These are phyloP conservation scores for Elgaria multicarinata DNA, from an alignment of 2,113 vertebrate species.

Conservation along the genomic window DNA sequence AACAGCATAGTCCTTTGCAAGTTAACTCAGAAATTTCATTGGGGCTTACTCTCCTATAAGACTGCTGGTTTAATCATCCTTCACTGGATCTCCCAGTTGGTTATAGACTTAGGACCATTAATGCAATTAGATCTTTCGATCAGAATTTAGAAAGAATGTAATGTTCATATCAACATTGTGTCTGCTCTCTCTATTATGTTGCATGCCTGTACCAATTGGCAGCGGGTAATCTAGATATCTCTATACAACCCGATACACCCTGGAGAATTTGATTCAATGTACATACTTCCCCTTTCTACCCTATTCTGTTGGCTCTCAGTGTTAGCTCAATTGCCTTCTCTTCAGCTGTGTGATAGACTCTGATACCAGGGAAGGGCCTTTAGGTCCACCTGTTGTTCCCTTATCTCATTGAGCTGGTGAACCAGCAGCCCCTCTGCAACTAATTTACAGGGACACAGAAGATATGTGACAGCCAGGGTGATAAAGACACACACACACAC, in stretches of 20 bases:
- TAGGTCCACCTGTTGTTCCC: constrained; percentile 11
- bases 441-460: constrained; percentile 74
- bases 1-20: not conserved
- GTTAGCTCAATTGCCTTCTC: not conserved
- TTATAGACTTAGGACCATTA: not conserved
- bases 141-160: not conserved
- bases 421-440: constrained; percentile 69
- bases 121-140: not conserved
- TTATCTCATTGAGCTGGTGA: not conserved
- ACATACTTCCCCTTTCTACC: not conserved
- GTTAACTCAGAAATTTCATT: no score
- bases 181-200: not conserved
- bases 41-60: not conserved
- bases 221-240: not conserved
- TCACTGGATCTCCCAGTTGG: not conserved
- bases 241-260: not conserved
- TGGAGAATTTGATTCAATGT: not conserved
- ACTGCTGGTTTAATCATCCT: not conserved
- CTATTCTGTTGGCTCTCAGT: not conserved
- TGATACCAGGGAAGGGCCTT: constrained; percentile 13
- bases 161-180: not conserved
- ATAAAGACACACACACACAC: constrained; percentile 4
- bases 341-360: fast-evolving
- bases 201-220: not conserved
- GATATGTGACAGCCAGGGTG: constrained; percentile 76